Evolutionary conservation across 2,888 invertebrate species (phyloP), one percentile per base, ranked within the genome.

Genomic region (Xestia c-nigrum): DNA sequence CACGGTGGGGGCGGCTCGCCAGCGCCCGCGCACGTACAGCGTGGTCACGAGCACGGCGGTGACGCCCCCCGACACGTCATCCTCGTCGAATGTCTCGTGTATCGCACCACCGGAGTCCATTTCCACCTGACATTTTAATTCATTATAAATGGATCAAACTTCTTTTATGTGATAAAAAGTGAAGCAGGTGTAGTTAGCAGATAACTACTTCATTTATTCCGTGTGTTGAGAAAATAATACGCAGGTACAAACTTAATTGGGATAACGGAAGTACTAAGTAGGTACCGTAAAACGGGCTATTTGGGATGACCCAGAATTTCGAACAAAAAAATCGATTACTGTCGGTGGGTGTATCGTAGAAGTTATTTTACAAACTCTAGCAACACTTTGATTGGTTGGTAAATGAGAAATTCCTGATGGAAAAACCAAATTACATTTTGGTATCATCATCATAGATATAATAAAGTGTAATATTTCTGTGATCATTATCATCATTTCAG

Each of bases 1-100:
- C 64, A 96, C 93, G 3, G 96, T 96, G 68, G 97, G 96, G 74
- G 95, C 91, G 76, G 94, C 90, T 3, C 95, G 94, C 97, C 97
- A 97, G 21, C 92, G 91, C 55, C 92, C 94, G 50, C 97, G 95
- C 74, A 96, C 43, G 85, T 96, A 96, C 78, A 95, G 21, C 6
- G 94, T 95, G 16, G 88, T 93, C 40, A 95, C 78, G 19, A 94
- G 86, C 9, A 94, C 91, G 0, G 93, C 94, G 64, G 92, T 90
- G 4, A 94, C 90, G 31, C 92, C 93, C 0, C 88, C 89, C 0
- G 92, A 86, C 19, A 97, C 78, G 76, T 97, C 97, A 0, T 93
- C 93, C 63, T 94, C 94, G 3, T 95, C 95, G 80, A 97, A 96
- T 7, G 96, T 95, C 74, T 95, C 89, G 63, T 90, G 94, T 87